Conservation (phyloP, 1,140 invertebrate species). For the Zaprionus camerounensis region DNA sequence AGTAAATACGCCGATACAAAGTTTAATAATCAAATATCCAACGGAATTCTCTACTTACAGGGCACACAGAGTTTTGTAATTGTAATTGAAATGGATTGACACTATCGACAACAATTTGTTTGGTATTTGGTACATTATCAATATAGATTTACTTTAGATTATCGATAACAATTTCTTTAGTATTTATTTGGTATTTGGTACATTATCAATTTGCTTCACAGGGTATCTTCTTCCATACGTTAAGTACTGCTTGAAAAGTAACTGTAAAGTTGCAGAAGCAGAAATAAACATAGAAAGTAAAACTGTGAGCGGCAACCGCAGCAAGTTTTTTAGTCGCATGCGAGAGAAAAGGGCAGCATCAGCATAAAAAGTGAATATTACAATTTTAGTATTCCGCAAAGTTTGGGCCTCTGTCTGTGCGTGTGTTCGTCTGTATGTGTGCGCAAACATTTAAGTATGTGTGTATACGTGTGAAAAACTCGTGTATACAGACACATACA, state of each 20-base stretch:
- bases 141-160: no score
- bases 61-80: not conserved
- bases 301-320: constrained; percentile 51
- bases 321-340: constrained; percentile 60
- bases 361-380: constrained; percentile 81
- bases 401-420: constrained; percentile 44
- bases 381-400: constrained; percentile 64
- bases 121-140: no score
- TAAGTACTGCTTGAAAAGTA: constrained; percentile 28
- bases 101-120: no score
- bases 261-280: constrained; percentile 51
- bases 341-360: constrained; percentile 58
- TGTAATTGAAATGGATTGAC: not conserved
- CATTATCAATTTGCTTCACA: not conserved
- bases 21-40: not conserved
- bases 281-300: constrained; percentile 19
- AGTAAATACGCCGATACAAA: not conserved
- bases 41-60: not conserved
- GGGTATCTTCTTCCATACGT: not conserved
- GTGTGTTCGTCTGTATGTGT: constrained; percentile 21
- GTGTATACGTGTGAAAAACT: constrained; percentile 52
- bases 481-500: constrained; percentile 45
- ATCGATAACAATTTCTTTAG: no score
- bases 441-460: constrained; percentile 10
- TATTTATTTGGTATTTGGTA: no score